These are phyloP conservation scores for Xiphorhynchus erythropygius DNA, from an alignment of 2,797 vertebrate species.

Conservation along the genomic window DNA sequence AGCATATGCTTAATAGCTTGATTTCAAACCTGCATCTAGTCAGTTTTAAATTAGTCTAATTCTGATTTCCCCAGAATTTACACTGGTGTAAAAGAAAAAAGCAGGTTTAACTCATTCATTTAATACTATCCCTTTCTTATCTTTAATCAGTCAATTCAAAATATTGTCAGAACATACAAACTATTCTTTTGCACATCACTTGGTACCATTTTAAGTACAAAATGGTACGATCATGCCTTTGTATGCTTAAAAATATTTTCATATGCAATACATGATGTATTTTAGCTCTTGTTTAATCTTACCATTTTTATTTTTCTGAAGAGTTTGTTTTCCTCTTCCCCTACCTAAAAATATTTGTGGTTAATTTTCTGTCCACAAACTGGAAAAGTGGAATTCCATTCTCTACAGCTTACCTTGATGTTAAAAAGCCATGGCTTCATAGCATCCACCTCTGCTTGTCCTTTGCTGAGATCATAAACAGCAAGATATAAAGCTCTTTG, in stretches of 20 bases:
- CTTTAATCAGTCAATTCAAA: background rate
- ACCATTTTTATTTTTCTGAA: background rate
- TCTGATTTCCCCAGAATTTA: background rate
- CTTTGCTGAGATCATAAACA: slow-evolving; percentile 93
- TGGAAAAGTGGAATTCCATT: background rate
- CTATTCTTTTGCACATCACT: background rate
- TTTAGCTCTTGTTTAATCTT: background rate
- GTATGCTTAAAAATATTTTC: background rate
- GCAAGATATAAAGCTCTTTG: slow-evolving; percentile 92
- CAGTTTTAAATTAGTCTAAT: background rate
- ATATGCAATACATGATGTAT: background rate
- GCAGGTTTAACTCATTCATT: background rate
- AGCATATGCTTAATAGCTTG: background rate
- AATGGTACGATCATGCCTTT: background rate
- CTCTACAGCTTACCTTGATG: slow-evolving; percentile 84
- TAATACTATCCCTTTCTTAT: background rate
- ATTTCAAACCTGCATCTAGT: background rate
- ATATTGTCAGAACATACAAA: background rate
- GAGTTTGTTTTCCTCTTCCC: background rate
- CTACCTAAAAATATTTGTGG: background rate
- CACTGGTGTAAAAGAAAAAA: background rate
- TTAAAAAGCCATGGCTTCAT: slow-evolving; percentile 98
- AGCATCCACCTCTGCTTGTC: slow-evolving; percentile 86
- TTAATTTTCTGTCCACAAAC: background rate
- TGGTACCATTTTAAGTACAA: background rate